These are phyloP conservation scores for Stercorarius parasiticus DNA, from an alignment of 2,113 vertebrate genomes.

Conservation along the genomic window DNA sequence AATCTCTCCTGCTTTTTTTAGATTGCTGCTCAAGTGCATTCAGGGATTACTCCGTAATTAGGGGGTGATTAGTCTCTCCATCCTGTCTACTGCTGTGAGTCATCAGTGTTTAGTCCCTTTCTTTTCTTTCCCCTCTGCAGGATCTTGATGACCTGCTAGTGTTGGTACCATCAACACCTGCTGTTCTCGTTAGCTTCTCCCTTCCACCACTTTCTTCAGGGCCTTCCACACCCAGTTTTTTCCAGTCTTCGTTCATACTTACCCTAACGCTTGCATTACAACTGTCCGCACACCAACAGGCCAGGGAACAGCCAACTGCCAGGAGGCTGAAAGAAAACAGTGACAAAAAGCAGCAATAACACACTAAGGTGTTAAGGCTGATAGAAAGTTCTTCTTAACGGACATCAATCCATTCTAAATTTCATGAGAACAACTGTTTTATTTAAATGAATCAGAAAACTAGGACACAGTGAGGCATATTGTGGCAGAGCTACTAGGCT, in stretches of 20 bases:
- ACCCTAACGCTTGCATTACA: neutral
- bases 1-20: neutral
- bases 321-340: neutral
- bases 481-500: neutral
- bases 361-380: fast-evolving
- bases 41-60: neutral
- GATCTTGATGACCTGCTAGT: neutral
- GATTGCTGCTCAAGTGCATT: neutral
- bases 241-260: neutral
- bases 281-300: neutral
- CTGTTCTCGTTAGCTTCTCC: neutral
- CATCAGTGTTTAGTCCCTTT: neutral
- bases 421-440: neutral
- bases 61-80: neutral
- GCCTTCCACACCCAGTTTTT: neutral
- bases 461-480: neutral
- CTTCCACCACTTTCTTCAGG: neutral
- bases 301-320: neutral
- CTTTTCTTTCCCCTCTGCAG: fast-evolving
- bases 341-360: fast-evolving
- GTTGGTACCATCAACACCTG: neutral
- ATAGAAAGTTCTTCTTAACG: neutral
- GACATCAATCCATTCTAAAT: neutral
- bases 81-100: neutral
- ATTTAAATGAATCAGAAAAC: neutral